Evolutionary conservation across 2,113 vertebrate species (phyloP), one percentile per base, ranked within the genome.

Genomic region (Saimiri boliviensis): DNA sequence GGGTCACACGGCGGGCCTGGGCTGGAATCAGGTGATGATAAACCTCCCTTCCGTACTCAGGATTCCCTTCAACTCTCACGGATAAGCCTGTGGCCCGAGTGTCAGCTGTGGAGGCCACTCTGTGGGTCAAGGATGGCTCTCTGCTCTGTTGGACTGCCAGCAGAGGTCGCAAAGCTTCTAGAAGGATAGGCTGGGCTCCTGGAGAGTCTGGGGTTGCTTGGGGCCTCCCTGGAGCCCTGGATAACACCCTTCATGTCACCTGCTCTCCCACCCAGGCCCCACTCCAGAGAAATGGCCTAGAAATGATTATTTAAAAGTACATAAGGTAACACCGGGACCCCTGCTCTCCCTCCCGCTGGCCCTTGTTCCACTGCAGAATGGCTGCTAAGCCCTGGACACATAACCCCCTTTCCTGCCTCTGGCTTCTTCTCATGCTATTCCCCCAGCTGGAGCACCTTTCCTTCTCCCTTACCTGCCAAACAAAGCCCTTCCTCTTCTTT

Each of bases 1-100:
- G 1, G 88, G 32, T 10, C 81, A 37, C 14, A 2, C 37, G 30
- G 68, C 4, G 9, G 40, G 17, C 35, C 47, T 71, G 74, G 74
- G 7, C 1, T 8, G 25, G 27, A 14, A 0, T 27, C 0, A 2
- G 47, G 19, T 1, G 27, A 23, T 5, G 2, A 37, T 1, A 23
- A 60, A 32, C 13, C n/a, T 54, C 71, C 9, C 0, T 27, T 79
- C 35, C 7, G 8, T 0, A 12, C 60, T 11, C 76, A 2, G 2
- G 1, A 11, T 32, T n/a, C 32, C 58, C 70, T 84, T 85, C 16
- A 23, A 5, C n/a, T 42, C 32, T n/a, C 5, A 86, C 6, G 2
- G 4, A 5, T 12, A 49, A 6, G 42, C 89, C 80, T 23, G 8
- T 0, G 42, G 60, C 2, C 0, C 0, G 2, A 6, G 37, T 76